phyloP scores from a whole-genome alignment of 2,888 invertebrate species.

The Cephonodes hylas region DNA sequence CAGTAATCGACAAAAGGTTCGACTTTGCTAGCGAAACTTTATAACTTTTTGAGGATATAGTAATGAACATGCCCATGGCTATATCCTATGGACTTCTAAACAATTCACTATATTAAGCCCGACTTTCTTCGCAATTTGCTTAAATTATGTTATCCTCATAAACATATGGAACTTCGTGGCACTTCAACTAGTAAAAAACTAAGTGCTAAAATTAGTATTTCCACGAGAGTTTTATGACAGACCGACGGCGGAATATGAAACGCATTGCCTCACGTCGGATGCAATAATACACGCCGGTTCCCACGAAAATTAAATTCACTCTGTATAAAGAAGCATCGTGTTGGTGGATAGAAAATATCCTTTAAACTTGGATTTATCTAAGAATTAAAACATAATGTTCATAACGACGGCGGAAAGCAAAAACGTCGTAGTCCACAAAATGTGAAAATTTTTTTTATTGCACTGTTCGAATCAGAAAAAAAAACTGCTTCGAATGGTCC shows the following conservation, averaged over 20 bases:
- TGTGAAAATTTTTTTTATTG: too few relatives aligned
- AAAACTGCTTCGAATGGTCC: too few relatives aligned
- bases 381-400: too few relatives aligned
- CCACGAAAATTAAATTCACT: slow-evolving; percentile 33
- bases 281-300: slow-evolving; percentile 32
- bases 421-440: too few relatives aligned
- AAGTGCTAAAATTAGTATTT: slow-evolving; percentile 16
- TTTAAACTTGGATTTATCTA: background rate
- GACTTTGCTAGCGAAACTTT: too few relatives aligned
- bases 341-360: background rate
- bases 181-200: slow-evolving; percentile 6
- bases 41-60: too few relatives aligned
- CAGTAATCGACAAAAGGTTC: too few relatives aligned
- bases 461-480: too few relatives aligned
- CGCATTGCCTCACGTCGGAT: slow-evolving; percentile 20
- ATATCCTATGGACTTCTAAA: too few relatives aligned
- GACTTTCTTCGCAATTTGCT: background rate
- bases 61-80: too few relatives aligned
- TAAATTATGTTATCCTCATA: background rate
- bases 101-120: too few relatives aligned
- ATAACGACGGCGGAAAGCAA: too few relatives aligned
- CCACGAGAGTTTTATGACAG: slow-evolving; percentile 13
- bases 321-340: slow-evolving; percentile 19
- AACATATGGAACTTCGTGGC: background rate
- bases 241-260: slow-evolving; percentile 19